Evolutionary conservation across 2,888 invertebrate species (phyloP).

Genomic region (Drosophila incognita): DNA sequence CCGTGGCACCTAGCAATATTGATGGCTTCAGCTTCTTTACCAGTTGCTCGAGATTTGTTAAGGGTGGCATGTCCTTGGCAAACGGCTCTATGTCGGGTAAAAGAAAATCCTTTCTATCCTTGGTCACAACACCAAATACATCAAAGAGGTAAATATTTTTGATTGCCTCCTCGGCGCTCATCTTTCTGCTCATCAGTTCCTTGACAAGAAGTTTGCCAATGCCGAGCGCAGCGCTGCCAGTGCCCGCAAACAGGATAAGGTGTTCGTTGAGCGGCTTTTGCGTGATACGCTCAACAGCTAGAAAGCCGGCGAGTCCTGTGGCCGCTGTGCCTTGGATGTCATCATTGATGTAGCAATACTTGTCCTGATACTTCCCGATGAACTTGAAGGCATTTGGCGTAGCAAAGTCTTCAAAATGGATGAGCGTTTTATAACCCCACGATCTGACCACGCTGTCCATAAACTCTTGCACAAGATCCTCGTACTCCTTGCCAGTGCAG

Average conservation of each 20-base stretch:
- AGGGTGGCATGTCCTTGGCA: conserved; percentile 34
- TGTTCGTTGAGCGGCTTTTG: conserved; percentile 54
- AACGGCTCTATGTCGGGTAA: conserved; percentile 11
- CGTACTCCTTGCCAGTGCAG: conserved; percentile 59
- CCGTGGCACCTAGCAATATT: conserved; percentile 60
- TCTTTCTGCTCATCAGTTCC: conserved; percentile 33
- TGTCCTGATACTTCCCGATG: conserved; percentile 50
- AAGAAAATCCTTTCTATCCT: background rate
- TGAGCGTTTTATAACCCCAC: conserved; percentile 51
- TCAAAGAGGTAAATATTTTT: conserved; percentile 61
- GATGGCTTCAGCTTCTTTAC: conserved; percentile 61
- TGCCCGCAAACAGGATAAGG: conserved; percentile 54
- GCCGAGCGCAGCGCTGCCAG: conserved; percentile 64
- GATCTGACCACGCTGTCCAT: conserved; percentile 30
- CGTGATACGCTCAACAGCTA: conserved; percentile 48
- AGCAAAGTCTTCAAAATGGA: conserved; percentile 73
- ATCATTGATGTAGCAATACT: conserved; percentile 65
- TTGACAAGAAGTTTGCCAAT: conserved; percentile 37
- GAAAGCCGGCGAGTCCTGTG: conserved; percentile 61
- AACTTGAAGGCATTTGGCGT: conserved; percentile 65
- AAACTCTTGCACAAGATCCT: conserved; percentile 58
- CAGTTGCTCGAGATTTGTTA: conserved; percentile 5
- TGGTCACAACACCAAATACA: conserved; percentile 41
- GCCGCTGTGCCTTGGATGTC: conserved; percentile 68
- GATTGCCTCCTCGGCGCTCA: conserved; percentile 2